A percentile compares a stretch with the other conserved stretches of the same genome.
Evolutionary conservation across 2,113 vertebrate genomes (phyloP).

Genomic region (Tetrao urogallus): DNA sequence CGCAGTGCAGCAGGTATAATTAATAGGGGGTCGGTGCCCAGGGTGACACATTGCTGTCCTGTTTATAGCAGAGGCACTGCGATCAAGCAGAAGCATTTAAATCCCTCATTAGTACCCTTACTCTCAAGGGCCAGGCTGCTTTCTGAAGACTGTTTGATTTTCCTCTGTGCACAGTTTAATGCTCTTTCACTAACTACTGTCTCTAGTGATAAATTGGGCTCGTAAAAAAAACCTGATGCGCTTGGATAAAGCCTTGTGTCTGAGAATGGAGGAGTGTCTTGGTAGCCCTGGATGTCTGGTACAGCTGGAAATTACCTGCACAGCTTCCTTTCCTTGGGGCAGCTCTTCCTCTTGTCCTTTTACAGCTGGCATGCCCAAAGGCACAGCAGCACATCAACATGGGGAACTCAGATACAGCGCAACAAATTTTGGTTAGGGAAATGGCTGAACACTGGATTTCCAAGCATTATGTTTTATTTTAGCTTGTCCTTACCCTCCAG

Average conservation of each 20-base stretch:
- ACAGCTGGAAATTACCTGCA: background rate
- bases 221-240: background rate
- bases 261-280: background rate
- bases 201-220: background rate
- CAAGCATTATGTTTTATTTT: background rate
- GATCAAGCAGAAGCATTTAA: background rate
- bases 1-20: background rate
- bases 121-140: background rate
- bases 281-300: background rate
- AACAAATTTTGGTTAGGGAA: background rate
- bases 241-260: background rate
- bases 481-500: background rate
- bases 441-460: background rate
- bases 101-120: background rate
- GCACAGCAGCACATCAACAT: rapidly evolving
- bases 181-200: background rate
- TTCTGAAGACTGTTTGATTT: background rate
- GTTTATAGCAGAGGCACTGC: background rate
- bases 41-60: background rate
- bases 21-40: background rate
- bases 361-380: rapidly evolving
- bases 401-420: rapidly evolving
- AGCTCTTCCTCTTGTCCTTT: background rate
- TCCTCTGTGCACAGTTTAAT: background rate
- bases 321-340: rapidly evolving